Percentiles rank a stretch among this genome's conserved stretches.
Conservation (phyloP, 92 coral and sea anemone genomes). For the Palythoa heliodiscus region DNA sequence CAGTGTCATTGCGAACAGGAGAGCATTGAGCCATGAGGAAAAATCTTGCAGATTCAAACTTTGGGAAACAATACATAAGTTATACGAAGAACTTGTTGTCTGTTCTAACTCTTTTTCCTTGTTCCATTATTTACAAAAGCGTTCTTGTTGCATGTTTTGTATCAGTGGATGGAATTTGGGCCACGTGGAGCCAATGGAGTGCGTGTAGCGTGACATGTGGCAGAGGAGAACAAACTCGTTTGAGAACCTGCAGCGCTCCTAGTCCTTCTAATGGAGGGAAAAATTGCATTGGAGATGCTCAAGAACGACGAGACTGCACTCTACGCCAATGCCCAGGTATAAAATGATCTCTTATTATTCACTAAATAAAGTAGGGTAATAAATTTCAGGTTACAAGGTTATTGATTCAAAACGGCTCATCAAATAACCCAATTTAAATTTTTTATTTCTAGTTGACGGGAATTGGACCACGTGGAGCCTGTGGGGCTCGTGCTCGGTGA, state of each 20-base stretch:
- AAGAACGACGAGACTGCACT: not conserved
- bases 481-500: slow-evolving; percentile 5
- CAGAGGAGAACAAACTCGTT: not conserved
- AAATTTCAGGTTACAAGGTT: not conserved
- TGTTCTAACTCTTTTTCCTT: no score
- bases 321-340: no score
- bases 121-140: not conserved
- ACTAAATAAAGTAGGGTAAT: no score
- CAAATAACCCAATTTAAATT: no score
- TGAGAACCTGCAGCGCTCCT: not conserved
- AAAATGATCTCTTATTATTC: no score
- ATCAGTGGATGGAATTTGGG: not conserved
- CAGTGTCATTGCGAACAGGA: not conserved
- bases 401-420: not conserved
- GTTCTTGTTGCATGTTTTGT: not conserved
- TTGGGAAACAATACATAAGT: no score
- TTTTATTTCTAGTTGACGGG: not conserved
- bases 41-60: no score
- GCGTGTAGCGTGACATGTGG: not conserved
- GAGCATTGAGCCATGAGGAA: not conserved
- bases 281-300: not conserved
- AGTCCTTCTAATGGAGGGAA: not conserved
- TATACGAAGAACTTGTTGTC: no score
- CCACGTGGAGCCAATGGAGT: not conserved
- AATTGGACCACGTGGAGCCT: not conserved